These are phyloP conservation scores for Eurois occulta DNA, from an alignment of 2,888 invertebrate species.

Conservation along the genomic window DNA sequence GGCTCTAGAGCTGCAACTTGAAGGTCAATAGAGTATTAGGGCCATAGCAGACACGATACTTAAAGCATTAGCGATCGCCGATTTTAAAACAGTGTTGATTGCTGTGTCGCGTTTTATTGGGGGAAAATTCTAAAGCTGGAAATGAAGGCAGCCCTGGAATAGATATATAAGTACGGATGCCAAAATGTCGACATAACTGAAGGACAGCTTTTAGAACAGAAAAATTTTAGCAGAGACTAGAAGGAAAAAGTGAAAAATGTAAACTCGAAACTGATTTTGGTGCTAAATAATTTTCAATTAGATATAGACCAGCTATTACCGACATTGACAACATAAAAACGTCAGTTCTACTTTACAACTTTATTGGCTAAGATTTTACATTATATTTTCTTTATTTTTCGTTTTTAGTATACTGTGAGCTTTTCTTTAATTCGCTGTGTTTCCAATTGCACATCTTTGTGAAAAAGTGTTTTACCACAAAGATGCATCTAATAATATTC, in stretches of 20 bases:
- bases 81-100: neutral
- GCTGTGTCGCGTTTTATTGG: neutral
- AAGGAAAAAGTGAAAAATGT: neutral
- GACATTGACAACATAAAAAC: neutral
- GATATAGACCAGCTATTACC: neutral
- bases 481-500: too few species aligned
- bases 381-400: too few species aligned
- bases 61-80: neutral
- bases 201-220: neutral
- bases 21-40: conserved; percentile 30
- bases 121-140: neutral
- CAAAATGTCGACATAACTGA: neutral
- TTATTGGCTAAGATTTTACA: too few species aligned
- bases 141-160: neutral
- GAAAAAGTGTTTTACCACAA: too few species aligned
- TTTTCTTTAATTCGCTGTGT: neutral
- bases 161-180: neutral
- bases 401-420: neutral
- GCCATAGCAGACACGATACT: neutral
- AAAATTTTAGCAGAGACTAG: neutral
- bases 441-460: neutral
- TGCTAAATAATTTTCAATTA: neutral
- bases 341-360: neutral
- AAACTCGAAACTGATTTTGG: neutral
- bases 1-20: conserved; percentile 1